Conservation (phyloP, 2,113 vertebrate species). For the Alexandromys fortis region DNA sequence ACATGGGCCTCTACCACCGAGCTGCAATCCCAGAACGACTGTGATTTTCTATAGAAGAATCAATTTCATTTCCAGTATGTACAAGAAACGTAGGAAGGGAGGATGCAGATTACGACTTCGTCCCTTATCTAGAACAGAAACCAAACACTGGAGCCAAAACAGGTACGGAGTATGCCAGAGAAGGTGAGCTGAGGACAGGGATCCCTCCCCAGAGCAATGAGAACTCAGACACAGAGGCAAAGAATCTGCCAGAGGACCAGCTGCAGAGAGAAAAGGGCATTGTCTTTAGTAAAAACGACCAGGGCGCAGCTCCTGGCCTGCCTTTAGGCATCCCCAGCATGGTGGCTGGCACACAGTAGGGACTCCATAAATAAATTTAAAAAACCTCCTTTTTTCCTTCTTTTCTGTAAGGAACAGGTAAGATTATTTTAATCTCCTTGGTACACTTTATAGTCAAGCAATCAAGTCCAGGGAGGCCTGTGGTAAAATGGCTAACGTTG, state of each 20-base stretch:
- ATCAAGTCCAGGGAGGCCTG: neutral
- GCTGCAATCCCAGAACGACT: neutral
- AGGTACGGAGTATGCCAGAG: constrained; percentile 19
- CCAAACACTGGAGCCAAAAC: constrained; percentile 10
- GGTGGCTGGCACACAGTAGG: constrained; percentile 32
- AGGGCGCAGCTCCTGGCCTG: neutral
- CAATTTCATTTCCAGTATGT: neutral
- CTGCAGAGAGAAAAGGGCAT: neutral
- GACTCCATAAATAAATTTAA: neutral
- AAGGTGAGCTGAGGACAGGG: constrained; percentile 68
- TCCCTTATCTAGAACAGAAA: constrained; percentile 28
- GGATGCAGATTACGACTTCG: neutral
- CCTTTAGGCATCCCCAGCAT: neutral
- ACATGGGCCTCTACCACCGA: neutral
- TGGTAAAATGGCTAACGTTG: constrained; percentile 45
- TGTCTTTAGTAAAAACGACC: neutral
- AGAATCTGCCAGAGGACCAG: neutral
- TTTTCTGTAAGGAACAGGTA: neutral
- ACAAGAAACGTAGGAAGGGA: neutral
- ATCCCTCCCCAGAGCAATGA: neutral
- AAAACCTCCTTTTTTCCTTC: neutral
- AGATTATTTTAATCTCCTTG: neutral
- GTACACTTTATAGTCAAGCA: neutral
- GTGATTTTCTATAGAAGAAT: neutral
- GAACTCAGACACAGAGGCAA: neutral